Evolutionary conservation across 1,140 invertebrate genomes (phyloP), one percentile per base, ranked within the genome.

Genomic region (Pachypsylla venusta): DNA sequence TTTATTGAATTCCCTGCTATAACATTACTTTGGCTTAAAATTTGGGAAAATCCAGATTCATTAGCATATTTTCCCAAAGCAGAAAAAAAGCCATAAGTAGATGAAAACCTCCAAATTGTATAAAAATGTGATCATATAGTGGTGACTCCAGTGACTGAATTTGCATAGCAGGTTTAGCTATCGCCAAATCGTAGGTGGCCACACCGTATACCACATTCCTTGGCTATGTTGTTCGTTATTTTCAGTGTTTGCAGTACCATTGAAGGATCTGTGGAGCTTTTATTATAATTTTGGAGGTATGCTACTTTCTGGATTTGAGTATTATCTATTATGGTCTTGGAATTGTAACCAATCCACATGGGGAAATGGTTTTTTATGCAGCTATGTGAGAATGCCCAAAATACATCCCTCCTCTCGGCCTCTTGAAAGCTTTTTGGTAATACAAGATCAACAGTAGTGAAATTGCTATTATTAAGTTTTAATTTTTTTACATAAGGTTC

Each of bases 51-150:
- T 13, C 72, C 74, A 66, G 70, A 71, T 35, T 70, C 66, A 42
- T 62, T 57, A 24, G 77, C 74, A 39, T 73, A 61, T 66, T 74
- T 73, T 20, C 73, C 75, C 20, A 76, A 24, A 1, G 70, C 70
- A 66, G 72, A 74, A 60, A 76, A 76, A 62, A 66, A 14, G 74
- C 65, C 68, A 76, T 66, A 67, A 70, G 68, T 10, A 75, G 68
- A 61, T 76, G 75, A 61, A 76, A 76, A 2, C 69, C 53, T 28
- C 73, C 75, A 12, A 75, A 60, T 62, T 74, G 69, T 28, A 76
- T 73, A 62, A 76, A 76, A 53, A 76, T 42, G 58, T 72, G 71
- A 40, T 72, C 57, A 64, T 68, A 73, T 30, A 5, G 54, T 4
- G 48, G 48, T 22, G 61, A 61, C 63, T 73, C 68, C 13, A 55